Evolutionary conservation across 2,113 vertebrate species (phyloP).

Genomic region (Rhinopomastus cyanomelas): DNA sequence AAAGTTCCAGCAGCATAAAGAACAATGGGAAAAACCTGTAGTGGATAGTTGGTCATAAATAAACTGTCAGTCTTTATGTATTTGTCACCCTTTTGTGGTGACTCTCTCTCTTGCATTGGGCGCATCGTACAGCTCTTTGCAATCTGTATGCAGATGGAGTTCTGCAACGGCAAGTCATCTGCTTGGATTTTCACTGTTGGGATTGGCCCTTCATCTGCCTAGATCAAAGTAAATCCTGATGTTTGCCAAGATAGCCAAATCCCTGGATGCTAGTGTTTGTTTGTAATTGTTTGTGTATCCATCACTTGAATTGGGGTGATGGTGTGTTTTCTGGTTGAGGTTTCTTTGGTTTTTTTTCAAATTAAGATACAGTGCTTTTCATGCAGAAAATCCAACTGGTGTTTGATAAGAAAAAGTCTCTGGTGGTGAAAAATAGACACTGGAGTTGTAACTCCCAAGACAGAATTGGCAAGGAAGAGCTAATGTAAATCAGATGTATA

Average conservation of each 20-base stretch:
- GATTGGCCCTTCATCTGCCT: neutral
- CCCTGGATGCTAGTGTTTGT: neutral
- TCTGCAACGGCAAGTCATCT: neutral
- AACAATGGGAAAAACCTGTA: neutral
- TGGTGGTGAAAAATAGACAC: neutral
- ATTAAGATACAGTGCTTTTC: neutral
- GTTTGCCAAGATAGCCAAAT: neutral
- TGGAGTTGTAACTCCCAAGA: neutral
- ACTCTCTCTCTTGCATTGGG: neutral
- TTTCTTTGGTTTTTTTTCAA: neutral
- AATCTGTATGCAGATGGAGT: neutral
- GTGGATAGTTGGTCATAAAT: neutral
- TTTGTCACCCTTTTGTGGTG: slow-evolving; percentile 2
- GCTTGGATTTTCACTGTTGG: neutral
- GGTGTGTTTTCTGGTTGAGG: neutral
- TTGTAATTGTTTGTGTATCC: neutral
- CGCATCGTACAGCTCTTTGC: neutral
- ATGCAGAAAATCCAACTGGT: neutral
- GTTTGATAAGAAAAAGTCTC: neutral
- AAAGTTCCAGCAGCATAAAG: neutral
- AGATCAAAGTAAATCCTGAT: neutral
- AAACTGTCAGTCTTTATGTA: neutral
- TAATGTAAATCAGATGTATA: neutral
- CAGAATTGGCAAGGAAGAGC: neutral
- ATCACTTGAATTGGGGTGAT: neutral